Percentiles rank a stretch among this genome's conserved stretches.
Conservation (phyloP, 2,113 vertebrate species). For the Kobus ellipsiprymnus region DNA sequence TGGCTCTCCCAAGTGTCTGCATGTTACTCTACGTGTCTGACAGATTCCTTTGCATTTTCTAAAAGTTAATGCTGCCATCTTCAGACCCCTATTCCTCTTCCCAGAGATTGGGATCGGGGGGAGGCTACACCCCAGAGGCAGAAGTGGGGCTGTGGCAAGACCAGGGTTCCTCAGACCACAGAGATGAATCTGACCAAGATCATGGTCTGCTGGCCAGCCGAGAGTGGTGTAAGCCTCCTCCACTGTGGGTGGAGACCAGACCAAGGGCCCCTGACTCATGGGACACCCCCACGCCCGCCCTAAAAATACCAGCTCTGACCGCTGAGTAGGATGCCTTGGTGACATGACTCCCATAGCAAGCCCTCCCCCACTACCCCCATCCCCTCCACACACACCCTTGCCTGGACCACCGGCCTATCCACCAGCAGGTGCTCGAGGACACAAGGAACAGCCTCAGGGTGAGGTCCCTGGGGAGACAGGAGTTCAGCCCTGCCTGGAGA, state of each 20-base stretch:
- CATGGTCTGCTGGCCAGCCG: background rate
- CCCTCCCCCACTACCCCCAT: background rate
- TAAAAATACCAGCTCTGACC: background rate
- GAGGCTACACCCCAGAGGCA: background rate
- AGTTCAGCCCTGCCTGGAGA: background rate
- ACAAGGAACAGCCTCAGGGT: background rate
- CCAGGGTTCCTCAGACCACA: background rate
- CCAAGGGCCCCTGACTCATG: slow-evolving; percentile 6
- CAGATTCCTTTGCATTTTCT: background rate
- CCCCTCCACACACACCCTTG: background rate
- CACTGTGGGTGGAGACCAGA: background rate
- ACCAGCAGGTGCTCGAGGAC: background rate
- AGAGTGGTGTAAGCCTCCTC: background rate
- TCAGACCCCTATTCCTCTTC: background rate
- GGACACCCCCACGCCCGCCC: background rate
- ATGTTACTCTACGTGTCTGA: background rate
- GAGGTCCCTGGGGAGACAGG: background rate
- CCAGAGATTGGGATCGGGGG: background rate
- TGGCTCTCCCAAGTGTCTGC: background rate
- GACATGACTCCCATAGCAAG: background rate
- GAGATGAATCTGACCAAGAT: background rate
- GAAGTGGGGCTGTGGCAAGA: background rate
- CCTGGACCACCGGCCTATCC: background rate
- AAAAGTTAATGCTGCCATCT: background rate
- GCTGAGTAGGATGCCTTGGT: background rate